Conservation (phyloP, 2,797 vertebrate species). For the Chiroxiphia lanceolata region DNA sequence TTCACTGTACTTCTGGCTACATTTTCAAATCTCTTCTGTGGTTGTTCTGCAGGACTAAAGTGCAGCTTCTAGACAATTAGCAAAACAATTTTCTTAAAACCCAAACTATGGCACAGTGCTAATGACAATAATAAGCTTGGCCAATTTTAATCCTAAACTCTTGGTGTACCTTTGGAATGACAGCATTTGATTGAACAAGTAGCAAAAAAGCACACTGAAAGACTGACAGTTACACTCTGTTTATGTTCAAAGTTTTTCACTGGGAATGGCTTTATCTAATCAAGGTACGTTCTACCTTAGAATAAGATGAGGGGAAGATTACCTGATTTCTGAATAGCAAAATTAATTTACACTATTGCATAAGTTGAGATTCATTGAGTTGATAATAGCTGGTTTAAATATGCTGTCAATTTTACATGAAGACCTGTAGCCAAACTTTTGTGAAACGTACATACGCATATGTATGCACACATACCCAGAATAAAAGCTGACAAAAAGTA, state of each 20-base stretch:
- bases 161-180: neutral
- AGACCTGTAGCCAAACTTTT: neutral
- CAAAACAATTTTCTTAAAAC: neutral
- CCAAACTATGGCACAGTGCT: neutral
- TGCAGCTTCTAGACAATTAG: neutral
- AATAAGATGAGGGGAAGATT: neutral
- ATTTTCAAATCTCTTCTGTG: neutral
- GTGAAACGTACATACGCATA: neutral
- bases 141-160: neutral
- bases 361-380: neutral
- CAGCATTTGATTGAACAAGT: neutral
- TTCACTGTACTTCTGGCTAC: neutral
- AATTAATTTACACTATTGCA: rapidly evolving
- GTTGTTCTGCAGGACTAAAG: neutral
- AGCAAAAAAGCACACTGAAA: neutral
- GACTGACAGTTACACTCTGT: neutral
- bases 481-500: neutral
- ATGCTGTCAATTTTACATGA: neutral
- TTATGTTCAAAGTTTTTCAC: neutral
- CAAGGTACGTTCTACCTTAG: neutral
- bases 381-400: neutral
- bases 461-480: neutral
- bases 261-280: neutral
- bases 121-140: neutral
- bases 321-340: neutral